A percentile compares a stretch with the other conserved stretches of the same genome.
phyloP scores from a whole-genome alignment of 2,888 invertebrate genomes.

The Zeuzera pyrina region DNA sequence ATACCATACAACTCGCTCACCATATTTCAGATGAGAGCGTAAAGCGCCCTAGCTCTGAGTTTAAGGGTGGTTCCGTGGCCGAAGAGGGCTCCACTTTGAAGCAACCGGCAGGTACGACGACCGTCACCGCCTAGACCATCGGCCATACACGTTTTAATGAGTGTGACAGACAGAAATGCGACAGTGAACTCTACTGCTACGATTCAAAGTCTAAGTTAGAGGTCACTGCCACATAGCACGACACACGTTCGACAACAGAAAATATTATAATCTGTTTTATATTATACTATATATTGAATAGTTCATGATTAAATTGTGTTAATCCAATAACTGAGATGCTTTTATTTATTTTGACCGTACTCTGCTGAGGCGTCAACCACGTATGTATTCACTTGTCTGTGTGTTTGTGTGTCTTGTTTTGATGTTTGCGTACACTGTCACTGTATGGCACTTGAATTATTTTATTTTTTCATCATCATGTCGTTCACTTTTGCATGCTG shows the following conservation, averaged over 20 bases:
- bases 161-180: constrained; percentile 59
- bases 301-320: constrained; percentile 73
- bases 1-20: constrained; percentile 65
- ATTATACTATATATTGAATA: constrained; percentile 64
- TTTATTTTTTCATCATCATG: constrained; percentile 46
- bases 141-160: constrained; percentile 54
- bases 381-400: constrained; percentile 70
- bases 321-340: constrained; percentile 70
- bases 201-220: constrained; percentile 31
- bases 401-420: constrained; percentile 62
- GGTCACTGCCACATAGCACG: constrained; percentile 62
- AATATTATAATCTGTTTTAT: constrained; percentile 69
- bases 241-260: constrained; percentile 64
- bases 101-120: constrained; percentile 66
- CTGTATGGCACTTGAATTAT: constrained; percentile 52
- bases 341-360: constrained; percentile 71
- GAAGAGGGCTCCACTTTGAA: constrained; percentile 56
- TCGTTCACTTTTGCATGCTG: constrained; percentile 62
- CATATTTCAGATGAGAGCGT: constrained; percentile 80
- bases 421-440: constrained; percentile 68
- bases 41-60: constrained; percentile 91
- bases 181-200: constrained; percentile 47
- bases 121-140: constrained; percentile 48
- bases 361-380: constrained; percentile 70
- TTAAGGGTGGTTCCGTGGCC: constrained; percentile 77